Evolutionary conservation across 2,113 vertebrate genomes (phyloP), one percentile per base, ranked within the genome.

Genomic region (Zosterops borbonicus): DNA sequence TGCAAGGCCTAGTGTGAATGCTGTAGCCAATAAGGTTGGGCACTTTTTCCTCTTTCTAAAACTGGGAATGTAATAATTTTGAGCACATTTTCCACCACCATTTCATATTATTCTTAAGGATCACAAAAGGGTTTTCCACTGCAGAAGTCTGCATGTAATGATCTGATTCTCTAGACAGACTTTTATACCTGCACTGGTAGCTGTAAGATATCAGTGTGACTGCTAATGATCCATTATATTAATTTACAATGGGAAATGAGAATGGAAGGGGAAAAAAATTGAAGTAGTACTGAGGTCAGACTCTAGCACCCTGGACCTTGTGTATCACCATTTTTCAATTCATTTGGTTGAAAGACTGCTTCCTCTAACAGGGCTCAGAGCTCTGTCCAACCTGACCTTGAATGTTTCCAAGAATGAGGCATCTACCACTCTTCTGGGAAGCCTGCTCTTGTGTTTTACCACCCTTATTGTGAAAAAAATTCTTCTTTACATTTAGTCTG

Each of bases 1-100:
- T 95, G 99, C 99, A 49, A 98, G 99, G 70, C 99, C 99, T 17
- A 99, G 98, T 69, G 99, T 99, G 83, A 99, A 99, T 62, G 99
- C 99, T 59, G 98, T 99, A 31, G 99, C 99, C 42, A 99, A 99
- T 97, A 99, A 99, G 99, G 99, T 98, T 67, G 76, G 94, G 37
- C 73, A 20, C 58, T 71, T 64, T 74, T 67, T 68, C 12, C 20
- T 69, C 27, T 95, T 35, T 59, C 29, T 69, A 7, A 67, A 85
- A 33, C 33, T 67, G 35, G 24, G 24, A 88, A 47, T 27, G 6
- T 47, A 74, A 6, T 78, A 5, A 67, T 74, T 46, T 58, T 35
- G 16, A 94, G 50, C 15, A 31, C 8, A 4, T 76, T 71, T 64
- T 44, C 33, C 6, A 52, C 15, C 47, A 39, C 62, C 17, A 24